phyloP scores from a whole-genome alignment of 2,888 invertebrate species.

The Nasonia oneida region DNA sequence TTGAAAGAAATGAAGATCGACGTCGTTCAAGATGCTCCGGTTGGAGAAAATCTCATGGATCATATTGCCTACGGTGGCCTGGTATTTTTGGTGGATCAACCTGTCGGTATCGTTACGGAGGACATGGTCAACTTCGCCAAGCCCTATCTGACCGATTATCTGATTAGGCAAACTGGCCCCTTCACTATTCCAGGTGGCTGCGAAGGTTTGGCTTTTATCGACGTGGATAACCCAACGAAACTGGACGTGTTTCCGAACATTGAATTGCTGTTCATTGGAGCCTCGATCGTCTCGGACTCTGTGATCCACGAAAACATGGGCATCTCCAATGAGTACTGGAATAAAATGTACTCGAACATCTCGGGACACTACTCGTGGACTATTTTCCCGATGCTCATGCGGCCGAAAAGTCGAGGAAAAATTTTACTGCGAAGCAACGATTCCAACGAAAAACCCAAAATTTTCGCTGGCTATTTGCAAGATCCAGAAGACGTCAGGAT shows the following conservation, averaged over 20 bases:
- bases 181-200: slow-evolving; percentile 85
- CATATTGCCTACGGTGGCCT: slow-evolving; percentile 85
- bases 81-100: slow-evolving; percentile 80
- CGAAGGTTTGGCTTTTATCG: slow-evolving; percentile 84
- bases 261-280: slow-evolving; percentile 85
- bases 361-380: slow-evolving; percentile 78
- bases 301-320: slow-evolving; percentile 79
- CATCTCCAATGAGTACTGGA: slow-evolving; percentile 81
- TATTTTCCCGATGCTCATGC: slow-evolving; percentile 81
- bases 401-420: slow-evolving; percentile 84
- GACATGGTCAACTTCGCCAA: slow-evolving; percentile 59
- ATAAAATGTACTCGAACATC: slow-evolving; percentile 81
- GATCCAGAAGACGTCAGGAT: slow-evolving; percentile 82
- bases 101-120: slow-evolving; percentile 61
- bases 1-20: slow-evolving; percentile 82
- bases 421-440: slow-evolving; percentile 82
- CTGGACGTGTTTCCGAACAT: slow-evolving; percentile 85
- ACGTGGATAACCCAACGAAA: slow-evolving; percentile 82
- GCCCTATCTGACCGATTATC: slow-evolving; percentile 79
- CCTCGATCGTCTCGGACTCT: slow-evolving; percentile 81
- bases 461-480: slow-evolving; percentile 86
- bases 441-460: slow-evolving; percentile 83
- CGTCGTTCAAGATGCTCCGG: slow-evolving; percentile 82
- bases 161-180: slow-evolving; percentile 81
- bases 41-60: slow-evolving; percentile 87